Base-by-base conservation (phyloP, 2,797 vertebrate genomes). In the Alauda arvensis region DNA sequence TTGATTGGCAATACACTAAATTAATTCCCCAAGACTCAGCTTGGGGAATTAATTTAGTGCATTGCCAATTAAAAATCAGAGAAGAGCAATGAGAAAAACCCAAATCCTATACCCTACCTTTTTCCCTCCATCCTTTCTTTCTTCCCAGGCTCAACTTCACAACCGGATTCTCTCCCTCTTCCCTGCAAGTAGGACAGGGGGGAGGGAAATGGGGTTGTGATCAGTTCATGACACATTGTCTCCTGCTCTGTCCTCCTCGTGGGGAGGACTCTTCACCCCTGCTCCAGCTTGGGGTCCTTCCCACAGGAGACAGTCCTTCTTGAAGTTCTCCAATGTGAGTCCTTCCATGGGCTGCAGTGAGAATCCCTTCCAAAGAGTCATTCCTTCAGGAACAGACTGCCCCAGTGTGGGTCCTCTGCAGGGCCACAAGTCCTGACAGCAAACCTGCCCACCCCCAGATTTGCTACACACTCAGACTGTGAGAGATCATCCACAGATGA, bases 1-100 rank as follows among this genome's bases (percentile, higher is more conserved):
- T 37, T 37, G 37, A 37, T 37, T 37, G 37, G 37, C 37, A 37
- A 10, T 37, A 37, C 12, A 37, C 37, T 37, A 37, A 37, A 37
- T 37, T 37, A 37, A 37, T 10, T 37, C 37, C 37, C 37, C 37
- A 37, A 37, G 37, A 37, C 6, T 37, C 0, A 0, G 8, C 21
- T 23, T 9, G 43, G 21, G 14, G 26, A 72, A 34, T n/a, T 42
- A 65, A 31, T 72, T 42, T 31, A 57, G 18, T n/a, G 18, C 31
- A 21, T 37, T 56, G 14, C 34, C 8, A 31, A 4, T 49, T 34
- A 43, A 49, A 43, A 65, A 37, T 65, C 31, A 72, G 26, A 57
- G 43, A 42, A 34, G 9, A 8, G 12, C 12, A 49, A 37, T 18
- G 43, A 72, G 43, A 56, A 65, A 56, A 72, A 3, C 14, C 20